Conservation (phyloP, 2,797 vertebrate genomes). For the Enteromius afrohamiltoni region DNA sequence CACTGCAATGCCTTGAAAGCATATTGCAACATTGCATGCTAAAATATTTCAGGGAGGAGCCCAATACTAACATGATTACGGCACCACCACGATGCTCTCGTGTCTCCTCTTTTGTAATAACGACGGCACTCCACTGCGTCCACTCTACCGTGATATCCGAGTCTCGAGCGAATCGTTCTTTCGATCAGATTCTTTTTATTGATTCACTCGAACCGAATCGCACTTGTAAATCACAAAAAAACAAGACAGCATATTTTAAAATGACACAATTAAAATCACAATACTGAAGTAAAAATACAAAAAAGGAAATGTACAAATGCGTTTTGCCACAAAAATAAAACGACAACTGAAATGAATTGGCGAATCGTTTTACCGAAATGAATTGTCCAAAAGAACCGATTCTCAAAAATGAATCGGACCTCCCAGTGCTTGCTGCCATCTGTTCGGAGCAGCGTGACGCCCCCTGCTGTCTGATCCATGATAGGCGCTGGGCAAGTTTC, state of each 20-base stretch:
- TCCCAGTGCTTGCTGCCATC: background rate
- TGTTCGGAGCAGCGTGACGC: conserved; percentile 62
- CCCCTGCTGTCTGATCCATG: conserved; percentile 71
- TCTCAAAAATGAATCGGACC: background rate
- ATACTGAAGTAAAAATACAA: background rate
- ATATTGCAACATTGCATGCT: background rate
- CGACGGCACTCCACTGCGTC: conserved; percentile 8
- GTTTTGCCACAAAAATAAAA: background rate
- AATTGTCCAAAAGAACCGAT: conserved; percentile 7
- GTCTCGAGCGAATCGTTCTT: background rate
- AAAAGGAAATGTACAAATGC: background rate
- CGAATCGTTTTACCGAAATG: background rate
- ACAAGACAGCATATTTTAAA: background rate
- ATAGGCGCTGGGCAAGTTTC: conserved; percentile 64
- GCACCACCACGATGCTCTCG: background rate
- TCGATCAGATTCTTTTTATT: background rate
- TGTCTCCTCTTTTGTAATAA: conserved; percentile 16
- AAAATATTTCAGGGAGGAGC: conserved; percentile 16
- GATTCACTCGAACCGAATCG: background rate
- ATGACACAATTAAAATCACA: background rate
- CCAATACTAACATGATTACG: conserved; percentile 26
- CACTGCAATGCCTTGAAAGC: background rate
- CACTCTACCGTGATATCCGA: conserved; percentile 5
- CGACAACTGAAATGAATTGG: background rate
- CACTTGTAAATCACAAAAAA: background rate